Evolutionary conservation across 2,797 vertebrate species (phyloP).

Genomic region (Okamejei kenojei): DNA sequence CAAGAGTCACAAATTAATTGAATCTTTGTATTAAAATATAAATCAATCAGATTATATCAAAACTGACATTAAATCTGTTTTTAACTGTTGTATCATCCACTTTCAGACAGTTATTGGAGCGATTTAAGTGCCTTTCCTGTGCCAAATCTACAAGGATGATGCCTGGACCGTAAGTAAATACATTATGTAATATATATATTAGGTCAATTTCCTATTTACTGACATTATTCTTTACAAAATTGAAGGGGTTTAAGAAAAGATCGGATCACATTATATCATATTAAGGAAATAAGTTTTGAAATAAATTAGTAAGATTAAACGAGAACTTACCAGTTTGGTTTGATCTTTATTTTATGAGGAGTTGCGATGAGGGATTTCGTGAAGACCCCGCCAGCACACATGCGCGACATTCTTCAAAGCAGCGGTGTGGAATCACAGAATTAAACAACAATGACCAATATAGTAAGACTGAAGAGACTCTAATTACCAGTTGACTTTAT

Average conservation of each 20-base stretch:
- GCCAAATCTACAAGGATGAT: slow-evolving; percentile 48
- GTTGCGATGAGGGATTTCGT: too few species aligned
- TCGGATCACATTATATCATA: too few species aligned
- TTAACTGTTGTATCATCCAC: slow-evolving; percentile 1
- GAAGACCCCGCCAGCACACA: too few species aligned
- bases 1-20: not conserved
- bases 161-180: slow-evolving; percentile 51
- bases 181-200: not conserved
- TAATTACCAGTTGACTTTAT: too few species aligned
- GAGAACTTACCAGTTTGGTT: too few species aligned
- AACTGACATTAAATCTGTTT: not conserved
- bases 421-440: too few species aligned
- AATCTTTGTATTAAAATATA: not conserved
- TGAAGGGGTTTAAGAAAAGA: too few species aligned
- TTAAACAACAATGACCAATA: too few species aligned
- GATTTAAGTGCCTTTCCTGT: slow-evolving; percentile 56
- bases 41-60: not conserved
- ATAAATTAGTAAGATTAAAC: too few species aligned
- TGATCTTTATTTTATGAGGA: too few species aligned
- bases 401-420: too few species aligned
- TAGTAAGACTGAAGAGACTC: too few species aligned
- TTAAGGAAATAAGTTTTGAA: not conserved
- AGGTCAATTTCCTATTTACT: not conserved
- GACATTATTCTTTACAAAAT: not conserved
- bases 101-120: slow-evolving; percentile 54